These are phyloP conservation scores for Chelonus insularis DNA, from an alignment of 1,140 invertebrate species.

Conservation along the genomic window DNA sequence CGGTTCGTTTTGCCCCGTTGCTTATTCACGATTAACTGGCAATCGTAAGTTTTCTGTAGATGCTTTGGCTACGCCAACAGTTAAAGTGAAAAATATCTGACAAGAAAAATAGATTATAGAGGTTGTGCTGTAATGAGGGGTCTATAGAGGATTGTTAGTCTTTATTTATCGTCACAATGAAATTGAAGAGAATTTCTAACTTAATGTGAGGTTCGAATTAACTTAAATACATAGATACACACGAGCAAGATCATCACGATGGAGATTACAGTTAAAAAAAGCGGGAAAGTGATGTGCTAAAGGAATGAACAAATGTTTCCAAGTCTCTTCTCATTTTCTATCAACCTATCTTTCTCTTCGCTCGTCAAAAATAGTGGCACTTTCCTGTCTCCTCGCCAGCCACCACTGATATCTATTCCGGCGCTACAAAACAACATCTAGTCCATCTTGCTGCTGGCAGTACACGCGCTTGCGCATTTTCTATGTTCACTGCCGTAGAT, in stretches of 20 bases:
- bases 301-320: conserved; percentile 1
- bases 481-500: conserved; percentile 2
- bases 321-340: conserved; percentile 5
- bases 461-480: conserved; percentile 20
- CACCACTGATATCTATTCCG: conserved; percentile 60
- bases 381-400: conserved; percentile 55
- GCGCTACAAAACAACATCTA: conserved; percentile 58
- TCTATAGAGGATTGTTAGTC: too few relatives aligned
- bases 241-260: not conserved
- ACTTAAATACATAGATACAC: not conserved
- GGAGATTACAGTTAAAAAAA: conserved; percentile 13
- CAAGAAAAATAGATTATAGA: too few relatives aligned
- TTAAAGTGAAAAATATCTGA: too few relatives aligned
- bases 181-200: too few relatives aligned
- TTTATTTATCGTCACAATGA: too few relatives aligned
- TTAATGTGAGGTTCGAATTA: too few relatives aligned
- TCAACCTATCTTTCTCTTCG: conserved; percentile 18
- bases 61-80: too few relatives aligned
- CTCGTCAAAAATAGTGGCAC: conserved; percentile 62
- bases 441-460: conserved; percentile 22
- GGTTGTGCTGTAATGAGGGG: too few relatives aligned
- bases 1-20: conserved; percentile 48
- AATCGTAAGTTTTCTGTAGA: not conserved
- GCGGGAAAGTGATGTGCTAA: not conserved
- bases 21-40: conserved; percentile 42